Evolutionary conservation across 2,888 invertebrate genomes (phyloP).

Genomic region (Apocheima hispidaria): DNA sequence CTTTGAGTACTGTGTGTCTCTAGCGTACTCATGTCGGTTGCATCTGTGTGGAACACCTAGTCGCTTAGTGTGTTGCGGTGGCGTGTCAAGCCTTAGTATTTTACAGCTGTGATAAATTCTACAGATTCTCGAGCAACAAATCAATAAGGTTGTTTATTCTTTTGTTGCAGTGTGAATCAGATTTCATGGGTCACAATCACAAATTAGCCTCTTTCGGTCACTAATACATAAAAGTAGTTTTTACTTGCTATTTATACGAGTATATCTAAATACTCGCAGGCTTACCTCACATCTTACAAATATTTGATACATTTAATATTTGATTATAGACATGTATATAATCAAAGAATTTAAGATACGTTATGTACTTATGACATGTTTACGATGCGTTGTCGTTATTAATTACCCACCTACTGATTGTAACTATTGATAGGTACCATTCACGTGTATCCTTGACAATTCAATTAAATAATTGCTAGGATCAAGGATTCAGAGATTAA

Average conservation of each 20-base stretch:
- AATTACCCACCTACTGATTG: constrained; percentile 12
- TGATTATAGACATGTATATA: no score
- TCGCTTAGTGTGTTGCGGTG: constrained; percentile 68
- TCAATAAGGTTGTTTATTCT: not conserved
- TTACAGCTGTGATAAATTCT: constrained; percentile 34
- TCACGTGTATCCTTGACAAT: constrained; percentile 25
- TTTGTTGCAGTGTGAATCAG: not conserved
- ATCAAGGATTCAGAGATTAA: no score
- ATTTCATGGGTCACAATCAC: not conserved
- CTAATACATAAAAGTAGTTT: not conserved
- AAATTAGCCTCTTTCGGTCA: not conserved
- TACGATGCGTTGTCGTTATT: not conserved
- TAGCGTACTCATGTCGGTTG: constrained; percentile 71
- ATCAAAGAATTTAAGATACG: no score
- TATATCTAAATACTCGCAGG: no score
- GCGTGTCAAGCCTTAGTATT: constrained; percentile 29
- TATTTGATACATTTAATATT: no score
- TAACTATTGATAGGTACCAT: constrained; percentile 19
- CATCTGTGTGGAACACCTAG: constrained; percentile 81
- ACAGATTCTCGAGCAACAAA: not conserved
- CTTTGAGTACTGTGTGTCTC: constrained; percentile 67
- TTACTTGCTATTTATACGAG: not conserved
- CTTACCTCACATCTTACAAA: no score
- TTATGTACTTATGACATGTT: not conserved
- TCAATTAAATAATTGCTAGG: no score